A percentile compares a stretch with the other conserved stretches of the same genome.
phyloP scores from a whole-genome alignment of 2,113 vertebrate species.

The Pelusios castaneus region DNA sequence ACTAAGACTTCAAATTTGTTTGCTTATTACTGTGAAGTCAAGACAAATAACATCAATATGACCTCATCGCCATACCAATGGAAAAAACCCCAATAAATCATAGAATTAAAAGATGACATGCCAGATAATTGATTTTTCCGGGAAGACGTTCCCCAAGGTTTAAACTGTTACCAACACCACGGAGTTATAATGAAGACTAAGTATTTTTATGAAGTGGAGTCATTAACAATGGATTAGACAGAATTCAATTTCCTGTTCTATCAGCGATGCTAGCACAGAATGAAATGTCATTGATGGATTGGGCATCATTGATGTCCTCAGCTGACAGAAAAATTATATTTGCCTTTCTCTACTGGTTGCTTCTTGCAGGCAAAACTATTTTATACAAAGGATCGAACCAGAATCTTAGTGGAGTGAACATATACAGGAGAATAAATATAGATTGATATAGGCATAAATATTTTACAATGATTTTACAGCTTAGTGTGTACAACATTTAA shows the following conservation, averaged over 20 bases:
- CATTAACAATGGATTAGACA: slow-evolving; percentile 75
- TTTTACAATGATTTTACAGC: slow-evolving; percentile 43
- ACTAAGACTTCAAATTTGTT: not conserved
- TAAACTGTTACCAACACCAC: slow-evolving; percentile 67
- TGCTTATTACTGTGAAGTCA: not conserved
- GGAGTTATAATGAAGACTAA: slow-evolving; percentile 72
- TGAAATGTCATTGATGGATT: slow-evolving; percentile 63
- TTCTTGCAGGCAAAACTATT: slow-evolving; percentile 22
- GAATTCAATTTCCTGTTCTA: slow-evolving; percentile 76
- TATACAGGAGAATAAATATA: slow-evolving; percentile 50
- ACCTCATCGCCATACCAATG: not conserved
- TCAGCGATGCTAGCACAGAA: slow-evolving; percentile 52
- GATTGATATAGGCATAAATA: not conserved
- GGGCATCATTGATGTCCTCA: slow-evolving; percentile 40
- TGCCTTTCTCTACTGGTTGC: slow-evolving; percentile 46
- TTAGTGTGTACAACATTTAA: slow-evolving; percentile 35
- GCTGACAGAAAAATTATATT: slow-evolving; percentile 52
- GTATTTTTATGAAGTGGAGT: slow-evolving; percentile 74
- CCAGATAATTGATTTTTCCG: slow-evolving; percentile 64
- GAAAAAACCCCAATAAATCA: slow-evolving; percentile 60
- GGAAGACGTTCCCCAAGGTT: slow-evolving; percentile 63
- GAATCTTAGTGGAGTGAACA: slow-evolving; percentile 48
- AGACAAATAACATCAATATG: not conserved
- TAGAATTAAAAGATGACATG: slow-evolving; percentile 52
- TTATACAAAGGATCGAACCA: slow-evolving; percentile 21